phyloP scores from a whole-genome alignment of 1,140 invertebrate species.

The Drosophila baimaii region DNA sequence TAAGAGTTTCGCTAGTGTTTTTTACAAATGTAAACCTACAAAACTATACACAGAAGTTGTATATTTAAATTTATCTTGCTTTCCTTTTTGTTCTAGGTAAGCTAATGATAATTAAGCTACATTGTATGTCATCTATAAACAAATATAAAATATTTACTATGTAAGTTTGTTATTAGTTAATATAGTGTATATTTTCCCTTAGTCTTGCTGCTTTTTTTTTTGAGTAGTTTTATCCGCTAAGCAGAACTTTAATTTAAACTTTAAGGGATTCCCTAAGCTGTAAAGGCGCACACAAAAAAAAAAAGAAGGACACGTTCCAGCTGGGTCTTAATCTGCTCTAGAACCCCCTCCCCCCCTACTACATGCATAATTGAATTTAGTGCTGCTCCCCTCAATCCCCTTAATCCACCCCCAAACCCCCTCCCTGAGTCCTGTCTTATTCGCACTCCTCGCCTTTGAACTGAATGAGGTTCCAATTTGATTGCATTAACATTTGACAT shows the following conservation, averaged over 20 bases:
- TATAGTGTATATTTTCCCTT: background rate
- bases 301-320: constrained; percentile 33
- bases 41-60: too few relatives aligned
- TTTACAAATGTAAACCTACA: too few relatives aligned
- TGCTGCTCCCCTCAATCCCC: constrained; percentile 9
- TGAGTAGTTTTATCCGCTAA: background rate
- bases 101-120: too few relatives aligned
- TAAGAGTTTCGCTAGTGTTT: too few relatives aligned
- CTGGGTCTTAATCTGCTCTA: constrained; percentile 25
- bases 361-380: constrained; percentile 58
- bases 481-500: constrained; percentile 67
- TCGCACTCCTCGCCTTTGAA: constrained; percentile 35
- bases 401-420: background rate
- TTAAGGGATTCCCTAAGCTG: constrained; percentile 9
- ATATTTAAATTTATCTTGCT: too few relatives aligned
- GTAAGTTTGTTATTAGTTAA: too few relatives aligned
- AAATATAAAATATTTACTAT: too few relatives aligned
- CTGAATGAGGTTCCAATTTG: constrained; percentile 63
- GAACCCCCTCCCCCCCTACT: background rate
- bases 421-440: constrained; percentile 2
- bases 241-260: constrained; percentile 12
- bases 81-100: too few relatives aligned
- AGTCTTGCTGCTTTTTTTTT: background rate
- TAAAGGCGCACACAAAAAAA: constrained; percentile 1
- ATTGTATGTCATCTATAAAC: too few relatives aligned